Evolutionary conservation across 2,797 vertebrate species (phyloP).

Genomic region (Heliangelus exortis): DNA sequence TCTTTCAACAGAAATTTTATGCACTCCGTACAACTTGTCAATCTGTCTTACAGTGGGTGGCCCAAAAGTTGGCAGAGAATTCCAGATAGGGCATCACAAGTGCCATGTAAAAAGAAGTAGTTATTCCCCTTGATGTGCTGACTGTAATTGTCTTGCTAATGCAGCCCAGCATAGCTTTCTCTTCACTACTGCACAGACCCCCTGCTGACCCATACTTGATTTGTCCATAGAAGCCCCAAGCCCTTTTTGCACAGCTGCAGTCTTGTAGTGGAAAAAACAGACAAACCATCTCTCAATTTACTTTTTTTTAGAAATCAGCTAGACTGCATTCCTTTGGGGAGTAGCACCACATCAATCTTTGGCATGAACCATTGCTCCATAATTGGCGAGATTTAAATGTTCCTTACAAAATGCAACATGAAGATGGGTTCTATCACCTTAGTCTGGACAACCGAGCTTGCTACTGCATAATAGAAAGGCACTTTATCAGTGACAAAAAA

Average conservation of each 20-base stretch:
- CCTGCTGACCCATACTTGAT: neutral
- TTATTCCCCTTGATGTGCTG: neutral
- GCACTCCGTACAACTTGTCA: neutral
- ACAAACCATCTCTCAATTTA: neutral
- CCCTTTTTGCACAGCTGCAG: neutral
- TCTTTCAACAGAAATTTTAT: neutral
- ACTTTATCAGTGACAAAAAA: neutral
- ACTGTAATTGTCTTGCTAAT: neutral
- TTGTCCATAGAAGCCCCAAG: neutral
- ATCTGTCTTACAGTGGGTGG: neutral
- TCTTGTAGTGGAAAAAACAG: neutral
- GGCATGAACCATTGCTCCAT: neutral
- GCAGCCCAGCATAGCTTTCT: neutral
- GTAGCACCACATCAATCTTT: neutral
- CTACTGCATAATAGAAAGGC: neutral
- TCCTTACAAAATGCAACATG: neutral
- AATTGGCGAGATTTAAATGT: neutral
- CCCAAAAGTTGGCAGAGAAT: neutral
- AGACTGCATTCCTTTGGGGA: neutral
- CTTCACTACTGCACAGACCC: neutral
- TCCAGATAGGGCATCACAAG: neutral
- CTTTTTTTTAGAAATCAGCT: neutral
- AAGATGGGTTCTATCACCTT: neutral
- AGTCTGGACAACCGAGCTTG: neutral
- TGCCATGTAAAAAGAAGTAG: neutral